These are phyloP conservation scores for Actenoides hombroni DNA, from an alignment of 2,113 vertebrate genomes.

Conservation along the genomic window DNA sequence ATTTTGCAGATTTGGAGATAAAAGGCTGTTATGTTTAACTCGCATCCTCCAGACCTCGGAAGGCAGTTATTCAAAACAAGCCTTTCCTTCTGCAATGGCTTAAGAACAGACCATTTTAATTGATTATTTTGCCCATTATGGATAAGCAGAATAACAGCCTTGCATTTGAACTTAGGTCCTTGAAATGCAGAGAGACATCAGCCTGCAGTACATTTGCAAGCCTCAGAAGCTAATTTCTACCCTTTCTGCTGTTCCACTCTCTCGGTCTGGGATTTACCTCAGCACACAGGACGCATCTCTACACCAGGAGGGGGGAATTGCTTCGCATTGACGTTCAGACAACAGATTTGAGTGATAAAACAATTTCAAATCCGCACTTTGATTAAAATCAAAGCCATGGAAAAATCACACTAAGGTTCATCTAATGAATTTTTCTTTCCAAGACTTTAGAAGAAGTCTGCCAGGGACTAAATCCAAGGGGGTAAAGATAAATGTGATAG, in stretches of 20 bases:
- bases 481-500: background rate
- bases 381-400: conserved; percentile 61
- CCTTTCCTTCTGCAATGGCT: background rate
- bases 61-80: background rate
- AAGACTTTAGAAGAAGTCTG: background rate
- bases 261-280: conserved; percentile 31
- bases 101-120: background rate
- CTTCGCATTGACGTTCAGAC: conserved; percentile 18
- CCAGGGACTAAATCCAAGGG: background rate
- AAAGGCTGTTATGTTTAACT: background rate
- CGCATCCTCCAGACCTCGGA: background rate
- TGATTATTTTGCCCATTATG: conserved; percentile 8
- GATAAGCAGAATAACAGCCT: conserved; percentile 3
- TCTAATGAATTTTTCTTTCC: conserved; percentile 27
- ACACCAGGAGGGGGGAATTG: background rate
- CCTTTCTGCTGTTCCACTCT: conserved; percentile 4
- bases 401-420: conserved; percentile 44
- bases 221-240: conserved; percentile 42
- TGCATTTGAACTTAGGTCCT: conserved; percentile 5
- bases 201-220: conserved; percentile 29
- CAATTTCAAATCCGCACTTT: conserved; percentile 52
- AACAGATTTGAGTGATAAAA: conserved; percentile 59
- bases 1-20: background rate
- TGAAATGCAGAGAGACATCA: conserved; percentile 8
- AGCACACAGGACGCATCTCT: background rate